Evolutionary conservation across 2,888 invertebrate genomes (phyloP), one percentile per base, ranked within the genome.

Genomic region (Phortica magna): DNA sequence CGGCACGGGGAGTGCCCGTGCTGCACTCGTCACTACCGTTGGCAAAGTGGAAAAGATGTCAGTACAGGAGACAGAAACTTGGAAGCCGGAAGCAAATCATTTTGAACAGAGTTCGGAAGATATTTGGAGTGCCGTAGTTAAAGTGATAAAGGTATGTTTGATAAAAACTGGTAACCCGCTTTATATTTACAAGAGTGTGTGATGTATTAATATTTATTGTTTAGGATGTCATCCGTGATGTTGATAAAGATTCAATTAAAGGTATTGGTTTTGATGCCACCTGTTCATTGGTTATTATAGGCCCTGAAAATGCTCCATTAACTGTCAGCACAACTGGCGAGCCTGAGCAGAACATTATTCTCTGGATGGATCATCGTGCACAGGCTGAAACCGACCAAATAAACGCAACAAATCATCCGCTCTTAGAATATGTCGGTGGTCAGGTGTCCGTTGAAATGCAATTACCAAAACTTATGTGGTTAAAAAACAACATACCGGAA

Each of bases 371-470:
- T 90, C 98, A 98, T 89, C 93, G 98, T 87, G 98, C 98, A 0
- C 93, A 94, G 41, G 92, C 93, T 64, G 96, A 99, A 93, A 96
- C 98, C 0, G 94, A 95, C 70, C 92, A 93, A 48, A 98, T 99
- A 59, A 98, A 98, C 90, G 92, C 93, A 68, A 94, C 94, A 0
- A 93, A 94, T 9, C 96, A 98, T 92, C 92, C 94, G 2, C 94
- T 97, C 19, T 93, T 99, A 0, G 94, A 95, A 84, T 97, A 95
- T 92, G 97, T 98, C 2, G 99, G 99, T 1, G 98, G 98, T 0
- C 95, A 95, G 92, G 96, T 99, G 7, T 98, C 98, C 0, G 93
- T 97, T n/a, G 99, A 99, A 93, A 99, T 99, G 98, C 95, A 99
- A 93, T 95, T 96, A 77, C 98, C 99, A 0, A 99, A 99, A 93